Evolutionary conservation across 1,140 invertebrate species (phyloP).

Genomic region (Drosophila gunungcola): DNA sequence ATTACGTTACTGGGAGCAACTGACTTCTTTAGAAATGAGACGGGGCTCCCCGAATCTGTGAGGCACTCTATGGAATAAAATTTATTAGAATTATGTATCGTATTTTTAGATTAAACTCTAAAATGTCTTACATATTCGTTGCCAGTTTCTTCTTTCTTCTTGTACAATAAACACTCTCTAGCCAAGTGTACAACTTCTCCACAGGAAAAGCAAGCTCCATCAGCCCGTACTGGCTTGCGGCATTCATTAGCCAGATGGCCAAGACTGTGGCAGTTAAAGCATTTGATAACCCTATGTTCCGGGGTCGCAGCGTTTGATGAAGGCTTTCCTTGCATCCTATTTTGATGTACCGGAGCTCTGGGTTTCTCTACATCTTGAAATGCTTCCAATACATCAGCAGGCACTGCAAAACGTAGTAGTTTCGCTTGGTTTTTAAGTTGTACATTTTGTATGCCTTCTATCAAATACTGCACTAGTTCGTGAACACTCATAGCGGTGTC

Average conservation of each 20-base stretch:
- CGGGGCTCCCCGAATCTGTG: neutral
- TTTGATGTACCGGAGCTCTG: neutral
- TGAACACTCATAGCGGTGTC: neutral
- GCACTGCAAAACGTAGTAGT: no score
- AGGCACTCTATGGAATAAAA: no score
- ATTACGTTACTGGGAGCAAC: neutral
- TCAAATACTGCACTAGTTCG: no score
- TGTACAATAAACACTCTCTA: neutral
- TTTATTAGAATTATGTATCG: neutral
- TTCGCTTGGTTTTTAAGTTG: no score
- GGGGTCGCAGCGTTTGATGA: no score
- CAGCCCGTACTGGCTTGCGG: no score
- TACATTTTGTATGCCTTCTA: no score
- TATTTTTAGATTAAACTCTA: neutral
- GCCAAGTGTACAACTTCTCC: neutral
- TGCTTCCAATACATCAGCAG: neutral
- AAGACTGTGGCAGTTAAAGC: no score
- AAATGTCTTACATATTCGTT: neutral
- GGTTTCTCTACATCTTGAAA: conserved; percentile 2
- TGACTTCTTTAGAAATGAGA: no score
- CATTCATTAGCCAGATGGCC: no score
- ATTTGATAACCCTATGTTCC: no score
- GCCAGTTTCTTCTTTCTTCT: neutral
- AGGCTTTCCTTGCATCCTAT: neutral
- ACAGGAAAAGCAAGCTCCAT: neutral